A percentile compares a stretch with the other conserved stretches of the same genome.
Evolutionary conservation across 2,113 vertebrate genomes (phyloP).

Genomic region (Cettia cetti): DNA sequence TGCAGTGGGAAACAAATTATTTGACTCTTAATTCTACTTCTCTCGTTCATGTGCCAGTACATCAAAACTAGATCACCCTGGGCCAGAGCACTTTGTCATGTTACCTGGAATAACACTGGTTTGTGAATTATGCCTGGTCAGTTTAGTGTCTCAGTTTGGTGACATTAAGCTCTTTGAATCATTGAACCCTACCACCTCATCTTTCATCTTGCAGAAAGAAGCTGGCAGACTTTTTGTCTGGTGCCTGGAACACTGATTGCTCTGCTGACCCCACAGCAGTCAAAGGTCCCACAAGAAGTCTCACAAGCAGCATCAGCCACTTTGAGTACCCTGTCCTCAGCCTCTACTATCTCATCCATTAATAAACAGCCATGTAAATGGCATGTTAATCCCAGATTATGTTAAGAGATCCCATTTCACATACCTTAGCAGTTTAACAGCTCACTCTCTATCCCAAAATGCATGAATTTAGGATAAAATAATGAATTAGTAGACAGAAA

Average conservation of each 20-base stretch:
- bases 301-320: neutral
- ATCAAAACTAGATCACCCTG: conserved; percentile 11
- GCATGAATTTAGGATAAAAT: neutral
- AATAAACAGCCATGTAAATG: neutral
- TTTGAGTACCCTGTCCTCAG: neutral
- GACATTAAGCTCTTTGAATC: conserved; percentile 31
- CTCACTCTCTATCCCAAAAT: neutral
- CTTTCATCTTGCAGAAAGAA: conserved; percentile 21
- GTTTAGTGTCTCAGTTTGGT: neutral
- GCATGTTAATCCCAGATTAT: neutral
- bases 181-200: neutral
- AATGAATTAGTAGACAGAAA: neutral
- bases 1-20: neutral
- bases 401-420: neutral
- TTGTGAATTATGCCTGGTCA: conserved; percentile 18
- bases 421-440: neutral
- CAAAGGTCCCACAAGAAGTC: neutral
- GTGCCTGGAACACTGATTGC: neutral
- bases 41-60: neutral
- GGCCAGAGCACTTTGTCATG: neutral
- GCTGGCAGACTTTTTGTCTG: neutral
- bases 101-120: neutral
- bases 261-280: neutral
- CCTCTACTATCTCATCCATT: neutral
- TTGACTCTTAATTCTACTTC: conserved; percentile 14